Evolutionary conservation across 2,113 vertebrate species (phyloP).

Genomic region (Paradoxurus hermaphroditus): DNA sequence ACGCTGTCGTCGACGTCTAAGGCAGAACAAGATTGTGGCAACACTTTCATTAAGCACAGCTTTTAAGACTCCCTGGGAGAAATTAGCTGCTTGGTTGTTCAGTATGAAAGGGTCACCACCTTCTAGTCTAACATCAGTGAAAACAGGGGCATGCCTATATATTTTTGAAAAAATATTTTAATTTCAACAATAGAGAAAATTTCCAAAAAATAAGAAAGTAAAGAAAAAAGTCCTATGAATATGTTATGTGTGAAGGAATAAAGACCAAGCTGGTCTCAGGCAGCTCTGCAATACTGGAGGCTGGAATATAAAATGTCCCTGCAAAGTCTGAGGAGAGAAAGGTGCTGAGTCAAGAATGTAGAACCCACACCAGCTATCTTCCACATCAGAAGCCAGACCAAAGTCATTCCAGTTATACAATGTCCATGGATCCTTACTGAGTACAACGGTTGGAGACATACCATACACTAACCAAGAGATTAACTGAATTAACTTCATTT

Average conservation of each 20-base stretch:
- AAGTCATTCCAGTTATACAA: neutral
- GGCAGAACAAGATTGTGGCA: neutral
- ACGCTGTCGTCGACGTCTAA: fast-evolving
- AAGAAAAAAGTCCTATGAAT: neutral
- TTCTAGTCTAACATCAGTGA: neutral
- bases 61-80: neutral
- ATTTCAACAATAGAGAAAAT: neutral
- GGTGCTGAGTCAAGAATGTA: too few species aligned
- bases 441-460: neutral
- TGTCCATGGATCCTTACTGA: neutral
- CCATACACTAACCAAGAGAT: neutral
- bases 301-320: neutral
- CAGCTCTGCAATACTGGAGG: neutral
- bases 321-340: neutral
- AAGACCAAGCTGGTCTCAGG: neutral
- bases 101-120: neutral
- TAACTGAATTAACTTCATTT: neutral
- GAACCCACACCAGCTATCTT: neutral
- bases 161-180: neutral
- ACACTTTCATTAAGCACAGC: neutral
- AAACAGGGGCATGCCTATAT: neutral
- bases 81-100: too few species aligned
- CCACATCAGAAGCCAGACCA: neutral
- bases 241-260: neutral
- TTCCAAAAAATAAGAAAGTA: neutral